Evolutionary conservation across 2,888 invertebrate genomes (phyloP).

Genomic region (Dexiosoma caninum): DNA sequence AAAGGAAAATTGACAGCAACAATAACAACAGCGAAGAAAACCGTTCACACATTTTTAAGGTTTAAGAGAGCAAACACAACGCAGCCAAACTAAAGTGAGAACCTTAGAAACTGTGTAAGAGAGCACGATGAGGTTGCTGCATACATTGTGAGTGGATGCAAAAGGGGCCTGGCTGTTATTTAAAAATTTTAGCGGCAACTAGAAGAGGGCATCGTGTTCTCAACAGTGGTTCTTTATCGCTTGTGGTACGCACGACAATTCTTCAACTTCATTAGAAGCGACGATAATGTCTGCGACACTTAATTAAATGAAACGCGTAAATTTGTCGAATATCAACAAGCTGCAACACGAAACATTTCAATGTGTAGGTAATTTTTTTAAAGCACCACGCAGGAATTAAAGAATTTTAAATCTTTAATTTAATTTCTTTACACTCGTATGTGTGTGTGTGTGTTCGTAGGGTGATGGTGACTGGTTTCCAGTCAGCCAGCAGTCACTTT

Average conservation of each 20-base stretch:
- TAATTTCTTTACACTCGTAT: no score
- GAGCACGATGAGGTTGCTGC: not conserved
- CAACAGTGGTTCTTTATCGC: constrained; percentile 43
- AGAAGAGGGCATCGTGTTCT: constrained; percentile 9
- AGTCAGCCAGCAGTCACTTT: no score
- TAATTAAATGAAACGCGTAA: not conserved
- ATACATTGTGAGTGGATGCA: not conserved
- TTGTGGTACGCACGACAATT: constrained; percentile 15
- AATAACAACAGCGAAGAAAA: no score
- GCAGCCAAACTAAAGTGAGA: no score
- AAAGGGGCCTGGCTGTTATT: constrained; percentile 31
- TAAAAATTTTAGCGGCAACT: constrained; percentile 19
- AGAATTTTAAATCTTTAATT: no score
- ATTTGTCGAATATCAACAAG: no score
- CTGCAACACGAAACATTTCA: not conserved
- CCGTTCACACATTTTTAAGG: not conserved
- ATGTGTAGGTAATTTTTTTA: no score
- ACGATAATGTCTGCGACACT: not conserved
- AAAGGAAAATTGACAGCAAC: no score
- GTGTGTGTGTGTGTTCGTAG: no score
- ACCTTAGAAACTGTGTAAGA: not conserved
- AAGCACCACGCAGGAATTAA: no score
- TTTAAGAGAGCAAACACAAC: not conserved
- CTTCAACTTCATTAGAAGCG: not conserved
- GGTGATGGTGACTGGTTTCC: no score